phyloP scores from a whole-genome alignment of 1,140 invertebrate species.

The Drosophila biarmipes region DNA sequence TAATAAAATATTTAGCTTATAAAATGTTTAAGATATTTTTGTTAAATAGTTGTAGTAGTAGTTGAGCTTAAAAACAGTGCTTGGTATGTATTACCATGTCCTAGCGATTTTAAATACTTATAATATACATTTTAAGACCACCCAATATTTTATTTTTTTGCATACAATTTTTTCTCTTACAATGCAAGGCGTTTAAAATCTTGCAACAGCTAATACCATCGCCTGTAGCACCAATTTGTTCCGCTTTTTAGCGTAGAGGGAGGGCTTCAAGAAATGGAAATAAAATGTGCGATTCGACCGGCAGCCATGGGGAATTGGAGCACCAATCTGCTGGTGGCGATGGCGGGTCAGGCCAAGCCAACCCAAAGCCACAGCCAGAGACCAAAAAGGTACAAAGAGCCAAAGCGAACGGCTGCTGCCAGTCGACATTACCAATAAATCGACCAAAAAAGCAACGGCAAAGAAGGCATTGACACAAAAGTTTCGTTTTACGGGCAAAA shows the following conservation, averaged over 20 bases:
- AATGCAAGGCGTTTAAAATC: too few species aligned
- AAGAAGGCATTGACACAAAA: slow-evolving; percentile 72
- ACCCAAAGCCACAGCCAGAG: slow-evolving; percentile 27
- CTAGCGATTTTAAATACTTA: too few species aligned
- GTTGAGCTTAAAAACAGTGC: too few species aligned
- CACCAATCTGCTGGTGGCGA: slow-evolving; percentile 41
- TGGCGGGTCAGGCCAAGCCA: slow-evolving; percentile 46
- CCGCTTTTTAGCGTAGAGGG: neutral
- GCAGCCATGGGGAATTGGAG: slow-evolving; percentile 35
- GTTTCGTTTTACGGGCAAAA: slow-evolving; percentile 64
- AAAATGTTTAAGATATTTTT: too few species aligned
- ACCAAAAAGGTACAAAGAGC: slow-evolving; percentile 10
- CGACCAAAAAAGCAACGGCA: slow-evolving; percentile 51
- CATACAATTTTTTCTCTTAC: neutral
- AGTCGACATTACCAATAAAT: slow-evolving; percentile 44
- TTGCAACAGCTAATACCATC: too few species aligned
- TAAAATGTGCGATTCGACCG: slow-evolving; percentile 26
- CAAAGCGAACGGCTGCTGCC: slow-evolving; percentile 1
- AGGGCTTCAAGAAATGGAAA: slow-evolving; percentile 3
- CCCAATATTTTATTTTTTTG: too few species aligned
- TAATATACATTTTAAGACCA: too few species aligned
- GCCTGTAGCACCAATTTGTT: neutral
- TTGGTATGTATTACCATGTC: too few species aligned
- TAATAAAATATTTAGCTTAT: too few species aligned
- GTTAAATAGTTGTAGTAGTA: too few species aligned